phyloP scores from a whole-genome alignment of 2,888 invertebrate species.

The Lagria hirta region DNA sequence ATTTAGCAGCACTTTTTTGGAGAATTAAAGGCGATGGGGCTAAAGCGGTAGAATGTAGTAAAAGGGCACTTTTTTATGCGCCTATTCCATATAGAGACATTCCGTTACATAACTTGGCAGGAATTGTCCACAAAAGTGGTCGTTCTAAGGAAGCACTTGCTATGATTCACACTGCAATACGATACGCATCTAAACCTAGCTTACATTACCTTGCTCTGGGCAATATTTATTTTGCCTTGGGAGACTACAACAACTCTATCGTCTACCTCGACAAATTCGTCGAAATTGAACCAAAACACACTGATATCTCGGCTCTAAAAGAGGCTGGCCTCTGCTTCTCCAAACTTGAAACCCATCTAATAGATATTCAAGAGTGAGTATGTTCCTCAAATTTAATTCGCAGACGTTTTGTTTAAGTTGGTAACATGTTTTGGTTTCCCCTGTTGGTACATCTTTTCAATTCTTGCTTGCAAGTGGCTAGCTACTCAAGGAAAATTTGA shows the following conservation, averaged over 20 bases:
- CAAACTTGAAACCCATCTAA: constrained; percentile 58
- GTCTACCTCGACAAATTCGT: constrained; percentile 68
- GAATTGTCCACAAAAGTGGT: constrained; percentile 68
- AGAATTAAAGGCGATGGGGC: constrained; percentile 70
- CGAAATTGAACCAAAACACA: constrained; percentile 64
- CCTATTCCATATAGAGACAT: constrained; percentile 74
- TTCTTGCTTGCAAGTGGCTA: too few relatives aligned
- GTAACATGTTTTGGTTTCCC: too few relatives aligned
- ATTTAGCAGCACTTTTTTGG: constrained; percentile 80
- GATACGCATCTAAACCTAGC: constrained; percentile 65
- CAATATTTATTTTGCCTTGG: constrained; percentile 70
- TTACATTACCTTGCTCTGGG: constrained; percentile 69
- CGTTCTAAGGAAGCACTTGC: constrained; percentile 71
- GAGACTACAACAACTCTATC: constrained; percentile 72
- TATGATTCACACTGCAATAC: constrained; percentile 71
- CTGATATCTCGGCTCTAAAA: constrained; percentile 62
- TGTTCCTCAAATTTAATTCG: constrained; percentile 8
- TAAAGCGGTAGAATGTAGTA: constrained; percentile 78
- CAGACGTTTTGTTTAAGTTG: too few relatives aligned
- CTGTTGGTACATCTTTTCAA: too few relatives aligned
- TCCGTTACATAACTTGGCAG: constrained; percentile 72
- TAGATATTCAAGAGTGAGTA: constrained; percentile 67
- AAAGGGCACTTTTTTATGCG: constrained; percentile 73
- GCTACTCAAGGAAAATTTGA: too few relatives aligned
- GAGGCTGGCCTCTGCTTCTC: constrained; percentile 70